Evolutionary conservation across 1,140 invertebrate genomes (phyloP).

Genomic region (Acyrthosiphon pisum): DNA sequence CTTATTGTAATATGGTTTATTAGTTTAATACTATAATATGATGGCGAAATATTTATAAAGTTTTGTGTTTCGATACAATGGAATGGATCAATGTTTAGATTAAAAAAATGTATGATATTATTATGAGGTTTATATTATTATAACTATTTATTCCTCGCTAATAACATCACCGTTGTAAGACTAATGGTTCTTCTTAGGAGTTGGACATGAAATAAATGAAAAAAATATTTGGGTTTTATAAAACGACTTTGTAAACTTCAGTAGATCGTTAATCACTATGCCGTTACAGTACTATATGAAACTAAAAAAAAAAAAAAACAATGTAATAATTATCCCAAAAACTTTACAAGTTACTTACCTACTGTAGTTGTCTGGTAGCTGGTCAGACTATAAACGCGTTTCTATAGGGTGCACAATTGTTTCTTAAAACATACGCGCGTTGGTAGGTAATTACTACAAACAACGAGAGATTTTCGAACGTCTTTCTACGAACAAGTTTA

Average conservation of each 20-base stretch:
- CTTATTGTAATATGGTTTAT: not conserved
- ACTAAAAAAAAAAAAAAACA: slow-evolving; percentile 1
- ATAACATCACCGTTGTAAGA: not conserved
- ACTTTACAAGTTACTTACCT: not conserved
- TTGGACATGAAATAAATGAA: not conserved
- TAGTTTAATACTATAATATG: too few species aligned
- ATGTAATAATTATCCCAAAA: not conserved
- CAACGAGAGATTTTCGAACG: not conserved
- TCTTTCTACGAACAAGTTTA: not conserved
- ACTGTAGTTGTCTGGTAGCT: not conserved
- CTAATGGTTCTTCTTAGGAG: not conserved
- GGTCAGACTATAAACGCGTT: not conserved
- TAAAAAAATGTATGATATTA: not conserved
- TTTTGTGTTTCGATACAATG: not conserved
- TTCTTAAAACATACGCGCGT: not conserved
- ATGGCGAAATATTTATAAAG: not conserved
- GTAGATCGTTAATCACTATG: not conserved
- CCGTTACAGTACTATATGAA: not conserved
- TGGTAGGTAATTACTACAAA: not conserved
- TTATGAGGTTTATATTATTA: not conserved
- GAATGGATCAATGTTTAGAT: not conserved
- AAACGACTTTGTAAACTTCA: not conserved
- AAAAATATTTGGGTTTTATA: not conserved
- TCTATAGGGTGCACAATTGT: not conserved
- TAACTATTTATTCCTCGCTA: not conserved